These are phyloP conservation scores for Tinea semifulvella DNA, from an alignment of 2,888 invertebrate genomes.

Conservation along the genomic window DNA sequence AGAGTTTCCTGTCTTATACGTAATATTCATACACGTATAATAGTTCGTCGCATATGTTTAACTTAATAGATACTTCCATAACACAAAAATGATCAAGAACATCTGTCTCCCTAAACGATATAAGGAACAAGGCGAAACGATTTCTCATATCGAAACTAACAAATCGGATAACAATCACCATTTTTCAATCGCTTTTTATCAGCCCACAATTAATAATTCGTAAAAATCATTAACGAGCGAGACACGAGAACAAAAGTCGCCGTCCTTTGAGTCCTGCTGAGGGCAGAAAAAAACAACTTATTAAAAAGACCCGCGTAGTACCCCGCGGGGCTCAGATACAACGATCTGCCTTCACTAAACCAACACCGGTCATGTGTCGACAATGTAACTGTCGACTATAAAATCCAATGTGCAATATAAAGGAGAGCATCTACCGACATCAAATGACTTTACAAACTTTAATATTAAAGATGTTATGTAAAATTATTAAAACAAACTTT, in stretches of 20 bases:
- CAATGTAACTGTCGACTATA: constrained; percentile 22
- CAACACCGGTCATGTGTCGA: constrained; percentile 55
- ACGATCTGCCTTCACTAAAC: constrained; percentile 37
- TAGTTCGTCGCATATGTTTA: not conserved
- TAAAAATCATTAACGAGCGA: constrained; percentile 63
- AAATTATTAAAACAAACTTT: no score
- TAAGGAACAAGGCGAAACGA: constrained; percentile 14
- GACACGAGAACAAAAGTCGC: constrained; percentile 64
- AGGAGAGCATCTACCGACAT: constrained; percentile 1
- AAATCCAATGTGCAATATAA: constrained; percentile 11
- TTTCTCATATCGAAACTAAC: constrained; percentile 27
- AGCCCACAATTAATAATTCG: constrained; percentile 61
- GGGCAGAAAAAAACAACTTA: constrained; percentile 25
- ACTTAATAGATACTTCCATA: not conserved
- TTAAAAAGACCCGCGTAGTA: constrained; percentile 28
- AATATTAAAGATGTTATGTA: no score
- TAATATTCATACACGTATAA: no score
- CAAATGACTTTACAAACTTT: constrained; percentile 1
- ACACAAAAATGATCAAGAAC: constrained; percentile 1
- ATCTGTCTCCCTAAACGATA: not conserved
- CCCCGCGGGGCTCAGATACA: constrained; percentile 40
- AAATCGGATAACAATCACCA: constrained; percentile 44
- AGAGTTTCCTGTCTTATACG: no score
- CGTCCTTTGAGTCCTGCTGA: constrained; percentile 50
- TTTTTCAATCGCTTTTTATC: constrained; percentile 59